Evolutionary conservation across 2,888 invertebrate species (phyloP).

Genomic region (Idaea aversata): DNA sequence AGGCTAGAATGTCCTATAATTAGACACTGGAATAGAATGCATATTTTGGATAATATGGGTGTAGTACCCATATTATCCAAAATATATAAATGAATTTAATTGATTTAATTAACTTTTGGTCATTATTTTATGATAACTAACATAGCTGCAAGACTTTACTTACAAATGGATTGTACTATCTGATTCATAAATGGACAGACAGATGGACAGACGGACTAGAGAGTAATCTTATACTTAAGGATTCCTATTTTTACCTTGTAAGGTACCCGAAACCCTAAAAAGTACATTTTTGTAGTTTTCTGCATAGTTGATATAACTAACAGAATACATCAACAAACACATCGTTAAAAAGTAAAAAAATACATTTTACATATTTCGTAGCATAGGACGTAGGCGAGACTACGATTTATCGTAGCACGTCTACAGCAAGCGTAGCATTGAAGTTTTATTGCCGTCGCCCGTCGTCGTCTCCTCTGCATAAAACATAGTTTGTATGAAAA

Average conservation of each 20-base stretch:
- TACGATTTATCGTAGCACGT: conserved; percentile 46
- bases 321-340: not conserved
- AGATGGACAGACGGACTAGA: too few species aligned
- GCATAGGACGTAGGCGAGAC: conserved; percentile 32
- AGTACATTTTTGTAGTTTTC: not conserved
- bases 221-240: too few species aligned
- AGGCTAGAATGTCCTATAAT: too few species aligned
- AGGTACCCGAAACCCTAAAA: too few species aligned
- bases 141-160: not conserved
- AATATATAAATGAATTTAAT: too few species aligned
- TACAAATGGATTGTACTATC: not conserved
- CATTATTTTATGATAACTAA: too few species aligned
- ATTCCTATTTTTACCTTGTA: too few species aligned
- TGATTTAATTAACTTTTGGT: too few species aligned
- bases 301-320: not conserved
- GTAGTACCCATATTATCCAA: too few species aligned
- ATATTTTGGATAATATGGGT: too few species aligned
- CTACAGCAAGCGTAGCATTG: conserved; percentile 40
- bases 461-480: not conserved
- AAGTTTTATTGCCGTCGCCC: conserved; percentile 40
- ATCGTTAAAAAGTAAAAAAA: not conserved
- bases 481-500: not conserved
- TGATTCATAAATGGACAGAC: not conserved
- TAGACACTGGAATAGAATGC: too few species aligned
- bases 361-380: conserved; percentile 31